Conservation (phyloP, 2,113 vertebrate genomes). For the Eubucco bourcierii region DNA sequence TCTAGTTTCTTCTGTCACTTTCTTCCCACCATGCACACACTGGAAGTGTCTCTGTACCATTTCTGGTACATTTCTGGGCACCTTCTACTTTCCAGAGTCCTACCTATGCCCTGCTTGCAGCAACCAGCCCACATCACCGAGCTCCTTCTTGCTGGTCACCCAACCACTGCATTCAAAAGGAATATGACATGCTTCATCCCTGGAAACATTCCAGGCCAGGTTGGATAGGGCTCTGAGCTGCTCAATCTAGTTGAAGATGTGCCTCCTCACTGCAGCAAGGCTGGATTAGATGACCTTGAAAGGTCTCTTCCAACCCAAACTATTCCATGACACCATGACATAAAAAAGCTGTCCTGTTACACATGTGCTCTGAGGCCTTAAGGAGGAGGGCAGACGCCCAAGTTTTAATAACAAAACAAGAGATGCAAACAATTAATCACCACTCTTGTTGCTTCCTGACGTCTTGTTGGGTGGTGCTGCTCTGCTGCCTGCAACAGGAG, state of each 20-base stretch:
- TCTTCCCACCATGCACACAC: background rate
- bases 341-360: background rate
- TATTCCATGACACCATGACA: too few species aligned
- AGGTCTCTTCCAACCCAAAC: too few species aligned
- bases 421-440: background rate
- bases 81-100: background rate
- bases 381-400: background rate
- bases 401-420: background rate
- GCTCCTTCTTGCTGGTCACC: background rate
- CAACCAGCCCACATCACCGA: background rate
- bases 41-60: background rate
- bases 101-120: background rate
- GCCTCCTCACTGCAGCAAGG: too few species aligned
- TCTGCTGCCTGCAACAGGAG: background rate
- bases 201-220: too few species aligned
- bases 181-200: background rate
- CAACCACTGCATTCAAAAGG: background rate
- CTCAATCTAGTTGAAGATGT: too few species aligned
- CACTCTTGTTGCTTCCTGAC: background rate
- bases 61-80: background rate
- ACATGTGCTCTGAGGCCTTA: background rate
- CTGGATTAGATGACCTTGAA: too few species aligned
- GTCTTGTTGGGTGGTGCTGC: background rate
- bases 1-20: background rate
- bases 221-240: too few species aligned